phyloP scores from a whole-genome alignment of 2,113 vertebrate genomes.

The Picathartes gymnocephalus region DNA sequence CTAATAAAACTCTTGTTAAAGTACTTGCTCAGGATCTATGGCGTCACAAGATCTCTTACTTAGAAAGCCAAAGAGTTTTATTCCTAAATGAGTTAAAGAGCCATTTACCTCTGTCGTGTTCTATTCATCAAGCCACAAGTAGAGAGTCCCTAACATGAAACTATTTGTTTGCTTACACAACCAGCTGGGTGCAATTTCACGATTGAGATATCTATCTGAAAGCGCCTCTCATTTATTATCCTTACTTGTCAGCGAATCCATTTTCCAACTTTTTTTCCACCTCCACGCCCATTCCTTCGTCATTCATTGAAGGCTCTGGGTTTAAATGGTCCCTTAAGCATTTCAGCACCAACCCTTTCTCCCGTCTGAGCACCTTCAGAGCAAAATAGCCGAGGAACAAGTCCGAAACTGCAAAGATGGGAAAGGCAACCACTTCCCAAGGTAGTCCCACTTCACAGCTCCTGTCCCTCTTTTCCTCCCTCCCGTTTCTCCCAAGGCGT shows the following conservation, averaged over 20 bases:
- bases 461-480: background rate
- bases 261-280: conserved; percentile 72
- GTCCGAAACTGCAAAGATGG: background rate
- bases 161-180: conserved; percentile 98
- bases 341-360: background rate
- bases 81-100: conserved; percentile 92
- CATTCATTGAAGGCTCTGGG: conserved; percentile 58
- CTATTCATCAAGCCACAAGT: conserved; percentile 96
- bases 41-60: conserved; percentile 72
- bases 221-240: conserved; percentile 91
- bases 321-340: conserved; percentile 23
- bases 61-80: conserved; percentile 80
- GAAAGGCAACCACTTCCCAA: background rate
- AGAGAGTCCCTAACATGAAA: conserved; percentile 86
- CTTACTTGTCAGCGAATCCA: conserved; percentile 86
- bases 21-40: conserved; percentile 63
- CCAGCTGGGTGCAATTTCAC: conserved; percentile 98
- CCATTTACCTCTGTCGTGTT: conserved; percentile 94
- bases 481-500: background rate
- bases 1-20: conserved; percentile 69
- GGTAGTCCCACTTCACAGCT: background rate
- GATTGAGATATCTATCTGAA: conserved; percentile 97
- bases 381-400: background rate
- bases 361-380: background rate
- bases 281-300: background rate